A percentile compares a stretch with the other conserved stretches of the same genome.
These are phyloP conservation scores for Diarsia mendica DNA, from an alignment of 2,888 invertebrate genomes.

Conservation along the genomic window DNA sequence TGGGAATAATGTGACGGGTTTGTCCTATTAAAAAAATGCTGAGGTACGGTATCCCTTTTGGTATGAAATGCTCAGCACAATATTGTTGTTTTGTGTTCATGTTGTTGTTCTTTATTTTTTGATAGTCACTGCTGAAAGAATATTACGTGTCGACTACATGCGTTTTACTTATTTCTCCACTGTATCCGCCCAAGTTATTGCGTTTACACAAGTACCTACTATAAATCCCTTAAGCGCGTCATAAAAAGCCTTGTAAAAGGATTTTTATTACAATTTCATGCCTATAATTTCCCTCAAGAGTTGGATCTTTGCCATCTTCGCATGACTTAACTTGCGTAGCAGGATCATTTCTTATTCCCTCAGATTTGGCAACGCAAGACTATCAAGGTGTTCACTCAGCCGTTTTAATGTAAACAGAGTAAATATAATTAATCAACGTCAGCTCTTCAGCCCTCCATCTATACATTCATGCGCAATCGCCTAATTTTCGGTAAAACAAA, in stretches of 20 bases:
- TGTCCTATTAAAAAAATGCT: neutral
- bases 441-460: conserved; percentile 66
- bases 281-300: conserved; percentile 33
- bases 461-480: conserved; percentile 76
- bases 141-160: neutral
- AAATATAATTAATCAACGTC: conserved; percentile 82
- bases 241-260: conserved; percentile 19
- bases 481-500: conserved; percentile 77
- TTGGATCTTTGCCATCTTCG: conserved; percentile 59
- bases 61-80: neutral
- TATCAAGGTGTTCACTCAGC: conserved; percentile 62
- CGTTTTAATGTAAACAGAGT: conserved; percentile 70
- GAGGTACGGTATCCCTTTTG: neutral
- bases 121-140: neutral
- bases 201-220: neutral
- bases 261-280: conserved; percentile 36
- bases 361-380: conserved; percentile 45
- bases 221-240: conserved; percentile 8
- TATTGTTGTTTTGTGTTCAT: neutral
- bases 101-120: neutral
- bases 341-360: conserved; percentile 46
- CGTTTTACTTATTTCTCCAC: neutral
- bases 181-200: neutral
- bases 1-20: no score
- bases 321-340: conserved; percentile 49